phyloP scores from a whole-genome alignment of 2,113 vertebrate genomes.

The Trinectes maculatus region DNA sequence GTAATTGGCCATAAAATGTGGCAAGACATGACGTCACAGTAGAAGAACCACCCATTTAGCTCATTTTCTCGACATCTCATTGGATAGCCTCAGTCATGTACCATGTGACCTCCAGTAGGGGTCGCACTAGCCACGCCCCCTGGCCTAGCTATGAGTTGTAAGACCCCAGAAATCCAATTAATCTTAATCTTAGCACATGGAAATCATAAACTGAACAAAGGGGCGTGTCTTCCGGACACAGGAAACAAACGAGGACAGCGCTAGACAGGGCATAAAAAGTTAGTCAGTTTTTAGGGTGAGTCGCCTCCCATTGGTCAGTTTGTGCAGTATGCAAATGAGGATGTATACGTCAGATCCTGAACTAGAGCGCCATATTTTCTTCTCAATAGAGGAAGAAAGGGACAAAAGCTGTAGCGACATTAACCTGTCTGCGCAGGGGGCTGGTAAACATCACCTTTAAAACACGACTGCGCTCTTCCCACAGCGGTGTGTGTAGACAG shows the following conservation, averaged over 20 bases:
- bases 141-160: constrained; percentile 46
- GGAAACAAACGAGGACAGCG: too few species aligned
- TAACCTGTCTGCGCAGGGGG: constrained; percentile 30
- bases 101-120: constrained; percentile 59
- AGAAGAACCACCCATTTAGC: constrained; percentile 75
- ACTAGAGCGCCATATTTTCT: constrained; percentile 82
- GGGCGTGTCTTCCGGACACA: neutral
- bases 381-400: constrained; percentile 69
- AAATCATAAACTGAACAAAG: neutral
- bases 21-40: constrained; percentile 77
- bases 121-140: constrained; percentile 66
- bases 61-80: constrained; percentile 74
- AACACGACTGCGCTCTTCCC: neutral
- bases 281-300: constrained; percentile 35
- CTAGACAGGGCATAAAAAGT: constrained; percentile 36
- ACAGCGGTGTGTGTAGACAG: neutral
- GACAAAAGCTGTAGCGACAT: constrained; percentile 68
- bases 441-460: constrained; percentile 3
- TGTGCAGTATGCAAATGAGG: constrained; percentile 76
- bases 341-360: constrained; percentile 79
- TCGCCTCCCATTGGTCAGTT: constrained; percentile 75
- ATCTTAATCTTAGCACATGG: neutral
- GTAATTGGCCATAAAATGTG: constrained; percentile 74
- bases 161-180: constrained; percentile 1
- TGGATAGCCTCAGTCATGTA: constrained; percentile 47